phyloP scores from a whole-genome alignment of 2,797 vertebrate genomes.

The Taeniopygia guttata region DNA sequence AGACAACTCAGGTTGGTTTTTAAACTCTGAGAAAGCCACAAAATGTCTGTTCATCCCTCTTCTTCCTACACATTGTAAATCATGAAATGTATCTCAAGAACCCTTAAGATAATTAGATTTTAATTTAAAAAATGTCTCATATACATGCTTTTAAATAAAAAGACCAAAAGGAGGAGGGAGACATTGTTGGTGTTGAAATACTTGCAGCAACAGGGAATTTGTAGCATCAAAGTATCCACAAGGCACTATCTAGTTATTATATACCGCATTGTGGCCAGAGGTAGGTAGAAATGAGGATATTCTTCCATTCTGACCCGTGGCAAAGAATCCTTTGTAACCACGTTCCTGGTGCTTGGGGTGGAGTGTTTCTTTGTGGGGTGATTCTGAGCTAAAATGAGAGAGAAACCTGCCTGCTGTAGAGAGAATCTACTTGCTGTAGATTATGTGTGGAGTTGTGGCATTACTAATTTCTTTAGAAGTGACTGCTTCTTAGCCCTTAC shows the following conservation, averaged over 20 bases:
- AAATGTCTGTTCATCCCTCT: not conserved
- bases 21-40: not conserved
- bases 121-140: not conserved
- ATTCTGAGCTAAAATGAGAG: not conserved
- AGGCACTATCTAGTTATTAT: not conserved
- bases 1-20: not conserved
- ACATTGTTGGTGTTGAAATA: not conserved
- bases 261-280: not conserved
- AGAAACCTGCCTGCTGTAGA: not conserved
- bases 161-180: not conserved
- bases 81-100: not conserved
- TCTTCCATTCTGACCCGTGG: not conserved
- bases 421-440: not conserved
- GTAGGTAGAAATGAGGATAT: not conserved
- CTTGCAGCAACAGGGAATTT: not conserved
- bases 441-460: not conserved
- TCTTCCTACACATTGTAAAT: not conserved
- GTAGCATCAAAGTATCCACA: not conserved
- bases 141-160: not conserved
- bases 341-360: not conserved
- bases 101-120: not conserved
- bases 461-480: not conserved
- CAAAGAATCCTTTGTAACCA: not conserved
- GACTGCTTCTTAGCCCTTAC: not conserved
- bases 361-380: not conserved